Conservation (phyloP, 1,140 invertebrate species). For the Armadillidium nasatum region DNA sequence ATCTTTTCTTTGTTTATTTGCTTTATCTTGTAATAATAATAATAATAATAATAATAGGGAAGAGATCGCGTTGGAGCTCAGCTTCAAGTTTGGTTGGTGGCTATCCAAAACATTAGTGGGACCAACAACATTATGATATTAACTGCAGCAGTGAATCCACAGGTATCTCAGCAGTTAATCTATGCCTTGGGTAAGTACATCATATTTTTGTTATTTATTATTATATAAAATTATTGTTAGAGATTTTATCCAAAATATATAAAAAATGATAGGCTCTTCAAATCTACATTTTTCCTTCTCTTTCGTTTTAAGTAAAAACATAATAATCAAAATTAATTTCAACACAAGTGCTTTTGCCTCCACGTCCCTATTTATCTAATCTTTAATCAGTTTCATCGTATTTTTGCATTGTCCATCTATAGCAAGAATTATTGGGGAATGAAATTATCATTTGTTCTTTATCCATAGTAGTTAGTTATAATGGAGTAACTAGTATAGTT, state of each 20-base stretch:
- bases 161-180: constrained; percentile 60
- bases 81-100: constrained; percentile 61
- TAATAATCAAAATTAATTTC: too few species aligned
- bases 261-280: too few species aligned
- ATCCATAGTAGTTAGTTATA: too few species aligned
- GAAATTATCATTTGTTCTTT: too few species aligned
- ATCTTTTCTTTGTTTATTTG: too few species aligned
- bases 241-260: neutral
- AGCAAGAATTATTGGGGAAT: too few species aligned
- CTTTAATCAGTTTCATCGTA: too few species aligned
- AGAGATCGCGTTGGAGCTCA: constrained; percentile 50
- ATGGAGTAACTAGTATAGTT: too few species aligned
- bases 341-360: too few species aligned
- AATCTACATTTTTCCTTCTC: constrained; percentile 3
- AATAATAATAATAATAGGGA: constrained; percentile 45
- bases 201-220: neutral
- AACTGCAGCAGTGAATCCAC: constrained; percentile 64
- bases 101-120: constrained; percentile 64
- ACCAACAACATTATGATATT: constrained; percentile 61
- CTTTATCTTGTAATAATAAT: neutral
- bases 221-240: neutral
- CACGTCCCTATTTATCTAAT: too few species aligned
- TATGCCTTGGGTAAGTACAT: constrained; percentile 61
- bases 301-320: too few species aligned
- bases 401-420: too few species aligned